Percentiles rank a stretch among this genome's conserved stretches.
Evolutionary conservation across 1,140 invertebrate species (phyloP).

Genomic region (Cyrtorhinus lividipennis): DNA sequence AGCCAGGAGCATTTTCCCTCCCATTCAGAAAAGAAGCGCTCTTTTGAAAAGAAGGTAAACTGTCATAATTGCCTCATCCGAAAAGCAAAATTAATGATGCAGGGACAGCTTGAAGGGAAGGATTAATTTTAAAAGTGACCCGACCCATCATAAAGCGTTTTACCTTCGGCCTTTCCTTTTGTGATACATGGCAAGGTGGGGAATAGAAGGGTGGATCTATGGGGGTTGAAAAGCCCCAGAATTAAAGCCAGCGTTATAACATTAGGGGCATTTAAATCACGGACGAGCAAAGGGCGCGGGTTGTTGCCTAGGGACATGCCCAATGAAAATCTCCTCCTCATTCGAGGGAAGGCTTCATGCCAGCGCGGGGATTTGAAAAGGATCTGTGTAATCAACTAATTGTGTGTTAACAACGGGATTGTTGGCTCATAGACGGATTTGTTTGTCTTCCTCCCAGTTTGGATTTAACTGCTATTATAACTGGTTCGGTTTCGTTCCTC

Average conservation of each 20-base stretch:
- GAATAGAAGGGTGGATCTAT: not conserved
- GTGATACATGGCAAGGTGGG: not conserved
- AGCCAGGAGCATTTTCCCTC: not conserved
- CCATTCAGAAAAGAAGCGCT: not conserved
- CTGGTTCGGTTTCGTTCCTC: not conserved
- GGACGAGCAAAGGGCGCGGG: not conserved
- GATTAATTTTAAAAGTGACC: conserved; percentile 18
- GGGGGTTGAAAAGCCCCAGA: conserved; percentile 6
- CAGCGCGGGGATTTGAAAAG: not conserved
- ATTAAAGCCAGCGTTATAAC: conserved; percentile 5
- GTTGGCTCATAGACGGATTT: not conserved
- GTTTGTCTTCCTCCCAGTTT: not conserved
- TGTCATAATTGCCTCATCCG: conserved; percentile 2
- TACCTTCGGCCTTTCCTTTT: too few relatives aligned
- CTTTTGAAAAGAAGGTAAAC: conserved; percentile 5
- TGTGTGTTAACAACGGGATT: conserved; percentile 9
- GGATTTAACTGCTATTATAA: not conserved
- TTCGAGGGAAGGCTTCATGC: too few relatives aligned
- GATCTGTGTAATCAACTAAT: conserved; percentile 20
- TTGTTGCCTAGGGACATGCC: not conserved
- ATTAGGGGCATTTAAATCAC: not conserved
- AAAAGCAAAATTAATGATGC: conserved; percentile 3
- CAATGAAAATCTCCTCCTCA: not conserved
- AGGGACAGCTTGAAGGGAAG: not conserved
- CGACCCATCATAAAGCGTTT: not conserved